Evolutionary conservation across 2,797 vertebrate species (phyloP), one percentile per base, ranked within the genome.

Genomic region (Parambassis ranga): DNA sequence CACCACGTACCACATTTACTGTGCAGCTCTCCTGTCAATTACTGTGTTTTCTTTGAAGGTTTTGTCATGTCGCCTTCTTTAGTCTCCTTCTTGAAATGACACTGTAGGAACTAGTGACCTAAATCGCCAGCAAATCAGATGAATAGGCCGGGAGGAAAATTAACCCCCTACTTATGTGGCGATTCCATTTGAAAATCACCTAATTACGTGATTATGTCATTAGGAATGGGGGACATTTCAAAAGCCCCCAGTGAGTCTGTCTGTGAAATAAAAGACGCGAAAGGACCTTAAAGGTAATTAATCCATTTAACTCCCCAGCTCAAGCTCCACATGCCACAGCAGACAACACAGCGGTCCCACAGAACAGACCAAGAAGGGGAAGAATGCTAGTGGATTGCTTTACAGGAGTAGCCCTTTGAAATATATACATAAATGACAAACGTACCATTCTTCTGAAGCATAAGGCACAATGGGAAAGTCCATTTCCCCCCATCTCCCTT

Each of bases 181-280:
- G 76, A 92, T 90, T 87, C 90, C 89, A 91, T 92, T 92, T 90
- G 91, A 94, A 92, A 94, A 90, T 92, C 89, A 89, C 87, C 93
- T 96, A 95, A 98, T 97, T 94, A 96, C 90, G 92, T 89, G 92
- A 97, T 98, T 96, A 97, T 96, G 94, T 95, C 94, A 94, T 96
- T 96, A 96, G 92, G 77, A 86, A 72, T 57, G 33, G 65, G 69
- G 70, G 68, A 75, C 90, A 88, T 94, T 92, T 95, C 92, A 94
- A 95, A 95, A 93, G 92, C 85, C 85, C 81, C 86, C 83, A 80
- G 85, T 90, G 92, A 93, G 88, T 84, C 88, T 80, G 87, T 90
- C 90, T 87, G 87, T 91, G 92, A 93, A 93, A 95, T 94, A 92
- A 93, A 92, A 95, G 90, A 77, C 91, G 92, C 91, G 91, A 94